Evolutionary conservation across 2,113 vertebrate genomes (phyloP).

Genomic region (Otis tarda): DNA sequence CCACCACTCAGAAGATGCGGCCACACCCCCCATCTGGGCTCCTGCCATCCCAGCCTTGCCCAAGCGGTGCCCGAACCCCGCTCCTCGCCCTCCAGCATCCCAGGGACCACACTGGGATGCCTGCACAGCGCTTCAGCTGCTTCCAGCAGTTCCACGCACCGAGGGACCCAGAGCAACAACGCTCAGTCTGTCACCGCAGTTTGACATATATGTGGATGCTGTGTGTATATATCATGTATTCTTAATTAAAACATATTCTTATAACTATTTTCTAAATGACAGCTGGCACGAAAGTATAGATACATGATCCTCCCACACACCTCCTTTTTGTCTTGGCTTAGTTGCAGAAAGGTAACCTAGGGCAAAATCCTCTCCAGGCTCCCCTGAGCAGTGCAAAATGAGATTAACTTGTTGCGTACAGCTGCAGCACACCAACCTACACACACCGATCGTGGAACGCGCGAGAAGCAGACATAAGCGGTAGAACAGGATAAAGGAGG

Average conservation of each 20-base stretch:
- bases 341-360: not conserved
- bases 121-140: not conserved
- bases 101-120: rapidly evolving
- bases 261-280: not conserved
- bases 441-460: too few relatives aligned
- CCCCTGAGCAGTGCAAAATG: too few relatives aligned
- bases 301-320: not conserved
- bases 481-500: not conserved
- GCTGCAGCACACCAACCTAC: not conserved
- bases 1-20: rapidly evolving
- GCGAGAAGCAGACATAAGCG: not conserved
- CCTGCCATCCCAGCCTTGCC: not conserved
- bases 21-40: not conserved
- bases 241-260: too few relatives aligned
- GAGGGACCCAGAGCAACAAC: rapidly evolving
- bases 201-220: too few relatives aligned
- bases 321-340: not conserved
- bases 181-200: rapidly evolving
- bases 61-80: too few relatives aligned
- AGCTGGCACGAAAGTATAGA: not conserved
- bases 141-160: not conserved
- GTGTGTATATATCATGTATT: rapidly evolving
- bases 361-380: not conserved
- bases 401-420: not conserved
- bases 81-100: not conserved